Evolutionary conservation across 1,140 invertebrate genomes (phyloP).

Genomic region (Adoxophyes honmai): DNA sequence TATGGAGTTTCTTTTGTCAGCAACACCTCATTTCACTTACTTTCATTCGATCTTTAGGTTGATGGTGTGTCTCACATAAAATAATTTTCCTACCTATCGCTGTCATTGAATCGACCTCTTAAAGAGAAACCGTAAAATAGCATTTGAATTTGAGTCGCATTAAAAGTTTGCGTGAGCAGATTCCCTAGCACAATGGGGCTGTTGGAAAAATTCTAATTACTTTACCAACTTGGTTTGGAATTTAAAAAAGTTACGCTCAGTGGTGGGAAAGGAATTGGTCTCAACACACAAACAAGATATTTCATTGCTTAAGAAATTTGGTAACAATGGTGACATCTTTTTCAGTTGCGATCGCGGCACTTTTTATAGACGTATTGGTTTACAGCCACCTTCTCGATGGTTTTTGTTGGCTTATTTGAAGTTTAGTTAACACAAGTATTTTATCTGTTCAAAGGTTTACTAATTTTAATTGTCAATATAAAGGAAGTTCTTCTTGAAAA

Average conservation of each 20-base stretch:
- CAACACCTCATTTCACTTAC: too few species aligned
- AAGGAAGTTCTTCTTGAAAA: too few species aligned
- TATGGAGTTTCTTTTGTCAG: too few species aligned
- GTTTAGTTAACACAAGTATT: too few species aligned
- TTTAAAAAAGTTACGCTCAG: constrained; percentile 59
- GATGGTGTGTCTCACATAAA: too few species aligned
- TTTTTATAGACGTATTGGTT: too few species aligned
- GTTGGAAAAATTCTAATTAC: constrained; percentile 72
- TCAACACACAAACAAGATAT: constrained; percentile 24
- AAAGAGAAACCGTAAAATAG: constrained; percentile 63
- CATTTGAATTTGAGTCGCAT: constrained; percentile 70
- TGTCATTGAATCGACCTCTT: constrained; percentile 55
- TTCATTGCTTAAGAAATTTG: constrained; percentile 21
- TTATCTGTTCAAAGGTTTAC: too few species aligned
- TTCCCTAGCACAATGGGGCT: constrained; percentile 57
- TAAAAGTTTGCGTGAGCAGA: constrained; percentile 67
- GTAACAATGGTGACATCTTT: constrained; percentile 19
- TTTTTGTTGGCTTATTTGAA: too few species aligned
- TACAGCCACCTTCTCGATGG: too few species aligned
- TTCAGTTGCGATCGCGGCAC: not conserved
- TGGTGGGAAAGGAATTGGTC: constrained; percentile 24
- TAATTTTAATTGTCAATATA: too few species aligned
- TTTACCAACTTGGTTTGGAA: constrained; percentile 59
- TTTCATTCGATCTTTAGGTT: too few species aligned
- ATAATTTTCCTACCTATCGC: not conserved